phyloP scores from a whole-genome alignment of 1,140 invertebrate species.

The Pomacea maculata region DNA sequence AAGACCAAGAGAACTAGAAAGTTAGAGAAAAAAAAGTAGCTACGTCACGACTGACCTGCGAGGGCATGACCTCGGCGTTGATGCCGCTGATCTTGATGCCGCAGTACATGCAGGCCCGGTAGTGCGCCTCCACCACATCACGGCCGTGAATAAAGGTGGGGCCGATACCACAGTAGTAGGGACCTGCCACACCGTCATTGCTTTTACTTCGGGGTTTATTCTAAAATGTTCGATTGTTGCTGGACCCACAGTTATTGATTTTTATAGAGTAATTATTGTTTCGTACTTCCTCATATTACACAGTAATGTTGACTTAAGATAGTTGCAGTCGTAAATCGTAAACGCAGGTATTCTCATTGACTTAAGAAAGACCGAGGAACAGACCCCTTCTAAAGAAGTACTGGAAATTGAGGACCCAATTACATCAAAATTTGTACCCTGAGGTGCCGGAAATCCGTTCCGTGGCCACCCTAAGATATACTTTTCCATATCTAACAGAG shows the following conservation, averaged over 20 bases:
- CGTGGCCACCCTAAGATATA: conserved; percentile 95
- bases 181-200: conserved; percentile 70
- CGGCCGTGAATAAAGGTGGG: conserved; percentile 84
- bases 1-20: no score
- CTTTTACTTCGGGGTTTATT: no score
- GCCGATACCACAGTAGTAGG: conserved; percentile 96
- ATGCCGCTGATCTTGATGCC: conserved; percentile 87
- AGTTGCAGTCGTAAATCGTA: background rate
- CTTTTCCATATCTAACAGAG: conserved; percentile 84
- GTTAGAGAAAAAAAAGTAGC: background rate
- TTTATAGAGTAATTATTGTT: background rate
- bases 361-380: no score
- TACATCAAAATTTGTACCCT: conserved; percentile 54
- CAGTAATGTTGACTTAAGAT: background rate
- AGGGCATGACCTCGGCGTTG: conserved; percentile 93
- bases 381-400: no score
- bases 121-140: conserved; percentile 91
- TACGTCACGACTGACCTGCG: conserved; percentile 52
- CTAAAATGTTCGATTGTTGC: background rate
- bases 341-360: no score
- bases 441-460: conserved; percentile 87
- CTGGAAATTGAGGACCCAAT: no score
- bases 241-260: background rate
- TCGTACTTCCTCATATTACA: background rate
- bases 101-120: conserved; percentile 77